These are phyloP conservation scores for Gastrophryne carolinensis DNA, from an alignment of 2,797 vertebrate genomes.

Conservation along the genomic window DNA sequence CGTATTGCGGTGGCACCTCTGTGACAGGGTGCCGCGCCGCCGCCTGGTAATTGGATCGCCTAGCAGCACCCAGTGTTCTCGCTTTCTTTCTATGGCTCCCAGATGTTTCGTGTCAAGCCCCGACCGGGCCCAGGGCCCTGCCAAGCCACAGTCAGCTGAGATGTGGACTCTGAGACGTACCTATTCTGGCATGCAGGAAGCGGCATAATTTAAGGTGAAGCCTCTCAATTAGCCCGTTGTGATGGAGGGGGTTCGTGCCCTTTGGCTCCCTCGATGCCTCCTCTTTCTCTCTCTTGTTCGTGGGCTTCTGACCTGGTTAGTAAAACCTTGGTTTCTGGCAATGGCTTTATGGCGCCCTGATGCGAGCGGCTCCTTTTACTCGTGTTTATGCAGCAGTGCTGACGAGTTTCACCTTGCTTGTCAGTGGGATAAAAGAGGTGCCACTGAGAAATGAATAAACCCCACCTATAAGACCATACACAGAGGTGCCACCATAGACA, in stretches of 20 bases:
- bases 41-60: neutral
- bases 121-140: conserved; percentile 27
- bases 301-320: conserved; percentile 19
- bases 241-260: conserved; percentile 35
- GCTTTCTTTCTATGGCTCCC: neutral
- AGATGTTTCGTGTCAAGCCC: conserved; percentile 49
- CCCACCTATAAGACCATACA: too few species aligned
- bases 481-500: neutral
- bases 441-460: too few species aligned
- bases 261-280: conserved; percentile 16
- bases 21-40: conserved; percentile 2
- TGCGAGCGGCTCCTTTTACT: neutral
- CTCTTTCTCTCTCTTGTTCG: conserved; percentile 25
- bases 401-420: conserved; percentile 40
- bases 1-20: conserved; percentile 4
- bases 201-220: conserved; percentile 47
- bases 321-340: conserved; percentile 31
- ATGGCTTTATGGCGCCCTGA: neutral
- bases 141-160: conserved; percentile 46
- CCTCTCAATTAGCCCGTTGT: conserved; percentile 45
- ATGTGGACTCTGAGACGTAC: conserved; percentile 26
- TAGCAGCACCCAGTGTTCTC: neutral
- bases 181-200: conserved; percentile 39
- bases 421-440: neutral
- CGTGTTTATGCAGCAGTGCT: conserved; percentile 9